Base-by-base conservation (phyloP, 1,140 invertebrate species). In the Plodia interpunctella region DNA sequence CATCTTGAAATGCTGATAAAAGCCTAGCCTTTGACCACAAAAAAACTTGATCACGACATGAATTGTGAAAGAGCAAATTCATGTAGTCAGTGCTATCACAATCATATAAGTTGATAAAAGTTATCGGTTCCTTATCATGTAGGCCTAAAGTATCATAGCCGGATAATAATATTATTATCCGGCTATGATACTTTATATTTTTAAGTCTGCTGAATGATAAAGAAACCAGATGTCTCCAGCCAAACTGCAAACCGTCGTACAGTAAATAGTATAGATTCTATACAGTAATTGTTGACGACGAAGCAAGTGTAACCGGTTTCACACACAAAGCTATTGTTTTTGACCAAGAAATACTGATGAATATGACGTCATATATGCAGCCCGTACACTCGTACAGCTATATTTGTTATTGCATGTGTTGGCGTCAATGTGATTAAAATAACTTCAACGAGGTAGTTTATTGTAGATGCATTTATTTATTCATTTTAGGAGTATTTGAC, bases 241-340 rank as follows among this genome's bases (percentile, higher is more conserved):
- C 3, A 1, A 15, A n/a, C 38, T 44, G 21, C 2, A 38, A 8
- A 11, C 35, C 2, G 35, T 8, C 35, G 2, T 38, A 38, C 11
- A 38, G 5, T 38, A 11, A 38, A 38, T 13, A 11, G 8, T 38
- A 38, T 2, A 38, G 35, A 38, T 38, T 8, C n/a, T n/a, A n/a
- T n/a, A n/a, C n/a, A n/a, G n/a, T 44, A 5, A 10, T 10, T 44
- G 8, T 15, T 6, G 13, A 15, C 15, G 15, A 15, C 38, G 10
- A 44, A 15, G 38, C 38, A 44, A 44, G 13, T 15, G 38, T 2
- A 44, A 44, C 38, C 13, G 38, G 38, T 44, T 44, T 15, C 1
- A 17, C 38, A 44, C 13, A 44, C 38, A 44, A 44, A 44, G 38
- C 15, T 44, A 15, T 44, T 44, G 38, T 44, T 44, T 44, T 44